Conservation (phyloP, 2,888 invertebrate species). For the Drosophila helvetica region DNA sequence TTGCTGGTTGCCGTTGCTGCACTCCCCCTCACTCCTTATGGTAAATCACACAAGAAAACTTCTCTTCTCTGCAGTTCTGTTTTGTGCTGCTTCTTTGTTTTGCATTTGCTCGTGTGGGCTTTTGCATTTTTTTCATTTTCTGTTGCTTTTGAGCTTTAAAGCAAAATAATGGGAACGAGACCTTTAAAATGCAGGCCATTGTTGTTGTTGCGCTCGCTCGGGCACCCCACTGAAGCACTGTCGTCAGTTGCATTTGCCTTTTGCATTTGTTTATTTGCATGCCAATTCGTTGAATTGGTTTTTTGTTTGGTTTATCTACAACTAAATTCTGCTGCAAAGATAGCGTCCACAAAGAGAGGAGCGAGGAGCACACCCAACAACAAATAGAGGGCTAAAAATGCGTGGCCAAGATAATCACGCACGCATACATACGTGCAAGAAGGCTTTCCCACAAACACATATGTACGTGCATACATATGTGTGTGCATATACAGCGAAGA, state of each 20-base stretch:
- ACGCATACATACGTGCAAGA: background rate
- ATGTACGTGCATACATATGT: background rate
- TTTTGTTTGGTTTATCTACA: slow-evolving; percentile 55
- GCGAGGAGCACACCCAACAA: background rate
- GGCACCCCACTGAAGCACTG: no score
- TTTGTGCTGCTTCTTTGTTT: slow-evolving; percentile 52
- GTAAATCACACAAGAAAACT: background rate
- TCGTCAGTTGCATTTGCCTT: slow-evolving; percentile 2
- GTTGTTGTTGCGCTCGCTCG: slow-evolving; percentile 7
- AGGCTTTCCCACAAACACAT: no score
- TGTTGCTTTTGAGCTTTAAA: slow-evolving; percentile 24
- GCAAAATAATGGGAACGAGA: slow-evolving; percentile 53
- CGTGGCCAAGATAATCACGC: slow-evolving; percentile 1
- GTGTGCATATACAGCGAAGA: background rate
- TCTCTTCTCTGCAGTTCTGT: slow-evolving; percentile 45
- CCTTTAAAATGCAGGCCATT: slow-evolving; percentile 55
- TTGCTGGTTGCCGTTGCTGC: slow-evolving; percentile 6
- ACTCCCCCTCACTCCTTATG: background rate
- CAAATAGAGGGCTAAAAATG: slow-evolving; percentile 6
- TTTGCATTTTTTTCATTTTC: no score
- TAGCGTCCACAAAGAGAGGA: background rate
- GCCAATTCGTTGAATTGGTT: slow-evolving; percentile 52
- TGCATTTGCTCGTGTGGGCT: slow-evolving; percentile 4
- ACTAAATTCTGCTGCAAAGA: slow-evolving; percentile 47
- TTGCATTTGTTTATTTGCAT: slow-evolving; percentile 63